Percentiles rank a stretch among this genome's conserved stretches.
These are phyloP conservation scores for Nothura maculosa DNA, from an alignment of 2,797 vertebrate genomes.

Conservation along the genomic window DNA sequence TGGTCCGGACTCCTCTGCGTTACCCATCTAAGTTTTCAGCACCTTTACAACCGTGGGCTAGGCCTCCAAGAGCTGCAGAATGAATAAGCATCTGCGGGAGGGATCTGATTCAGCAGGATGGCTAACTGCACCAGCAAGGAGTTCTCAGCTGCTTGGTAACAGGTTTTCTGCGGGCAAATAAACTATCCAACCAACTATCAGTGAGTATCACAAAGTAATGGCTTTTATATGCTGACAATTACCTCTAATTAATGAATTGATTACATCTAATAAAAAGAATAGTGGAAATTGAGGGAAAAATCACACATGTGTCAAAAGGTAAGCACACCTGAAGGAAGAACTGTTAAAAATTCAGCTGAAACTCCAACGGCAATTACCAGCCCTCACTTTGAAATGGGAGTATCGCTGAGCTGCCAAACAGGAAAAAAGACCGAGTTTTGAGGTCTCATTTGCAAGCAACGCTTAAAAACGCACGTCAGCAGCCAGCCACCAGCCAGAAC, in stretches of 20 bases:
- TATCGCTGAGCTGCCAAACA: neutral
- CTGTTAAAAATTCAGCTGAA: neutral
- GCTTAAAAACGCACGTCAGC: neutral
- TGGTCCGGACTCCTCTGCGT: constrained; percentile 27
- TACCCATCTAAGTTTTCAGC: neutral
- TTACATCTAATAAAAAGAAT: neutral
- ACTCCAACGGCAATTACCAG: neutral
- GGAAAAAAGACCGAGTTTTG: neutral
- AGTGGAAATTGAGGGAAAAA: neutral
- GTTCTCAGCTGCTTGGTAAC: neutral
- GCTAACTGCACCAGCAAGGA: neutral
- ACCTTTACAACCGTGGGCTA: neutral
- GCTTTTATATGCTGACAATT: neutral
- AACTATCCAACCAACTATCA: neutral
- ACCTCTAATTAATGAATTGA: neutral
- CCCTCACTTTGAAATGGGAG: neutral
- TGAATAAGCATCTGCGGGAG: constrained; percentile 45
- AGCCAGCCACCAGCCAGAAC: constrained; percentile 16
- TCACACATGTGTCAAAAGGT: neutral
- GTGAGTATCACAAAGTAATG: neutral
- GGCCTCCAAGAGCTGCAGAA: neutral
- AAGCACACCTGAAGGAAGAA: neutral
- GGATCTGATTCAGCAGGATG: constrained; percentile 49
- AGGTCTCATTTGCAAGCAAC: neutral
- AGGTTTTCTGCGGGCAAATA: neutral